A percentile compares a stretch with the other conserved stretches of the same genome.
Evolutionary conservation across 2,888 invertebrate genomes (phyloP).

Genomic region (Pristionchus japonicus): DNA sequence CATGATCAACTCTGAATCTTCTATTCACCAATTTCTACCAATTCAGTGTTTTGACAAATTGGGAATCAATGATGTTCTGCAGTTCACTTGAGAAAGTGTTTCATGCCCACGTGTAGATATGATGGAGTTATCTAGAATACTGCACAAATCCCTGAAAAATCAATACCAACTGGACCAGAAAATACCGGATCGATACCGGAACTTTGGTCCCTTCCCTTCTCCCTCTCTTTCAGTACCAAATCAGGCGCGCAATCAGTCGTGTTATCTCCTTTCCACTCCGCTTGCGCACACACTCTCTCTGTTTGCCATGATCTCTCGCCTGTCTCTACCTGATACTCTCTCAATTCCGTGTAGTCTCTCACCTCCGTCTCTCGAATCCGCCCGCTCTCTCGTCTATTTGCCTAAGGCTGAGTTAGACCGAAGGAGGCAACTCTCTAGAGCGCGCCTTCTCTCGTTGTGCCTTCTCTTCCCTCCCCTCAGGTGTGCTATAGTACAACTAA

Average conservation of each 20-base stretch:
- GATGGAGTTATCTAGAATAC: too few relatives aligned
- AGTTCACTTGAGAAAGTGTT: too few relatives aligned
- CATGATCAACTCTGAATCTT: too few relatives aligned
- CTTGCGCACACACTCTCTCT: conserved; percentile 13
- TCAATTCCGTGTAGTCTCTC: neutral
- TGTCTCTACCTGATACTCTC: neutral
- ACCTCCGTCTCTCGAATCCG: neutral
- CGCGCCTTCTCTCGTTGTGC: neutral
- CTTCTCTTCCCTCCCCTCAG: neutral
- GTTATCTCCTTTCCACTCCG: neutral
- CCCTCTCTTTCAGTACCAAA: neutral
- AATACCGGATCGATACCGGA: too few relatives aligned
- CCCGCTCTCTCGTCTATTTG: neutral
- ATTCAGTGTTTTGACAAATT: too few relatives aligned
- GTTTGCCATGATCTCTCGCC: neutral
- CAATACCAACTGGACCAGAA: too few relatives aligned
- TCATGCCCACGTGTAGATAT: too few relatives aligned
- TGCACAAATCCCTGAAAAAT: too few relatives aligned
- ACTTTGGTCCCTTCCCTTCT: neutral
- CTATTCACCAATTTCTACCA: too few relatives aligned
- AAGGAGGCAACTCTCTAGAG: neutral
- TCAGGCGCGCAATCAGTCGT: conserved; percentile 34
- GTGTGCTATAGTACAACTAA: conserved; percentile 41
- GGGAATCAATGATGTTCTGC: too few relatives aligned
- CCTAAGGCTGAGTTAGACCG: neutral